phyloP scores from a whole-genome alignment of 2,797 vertebrate species.

The Peromyscus melanophrys region DNA sequence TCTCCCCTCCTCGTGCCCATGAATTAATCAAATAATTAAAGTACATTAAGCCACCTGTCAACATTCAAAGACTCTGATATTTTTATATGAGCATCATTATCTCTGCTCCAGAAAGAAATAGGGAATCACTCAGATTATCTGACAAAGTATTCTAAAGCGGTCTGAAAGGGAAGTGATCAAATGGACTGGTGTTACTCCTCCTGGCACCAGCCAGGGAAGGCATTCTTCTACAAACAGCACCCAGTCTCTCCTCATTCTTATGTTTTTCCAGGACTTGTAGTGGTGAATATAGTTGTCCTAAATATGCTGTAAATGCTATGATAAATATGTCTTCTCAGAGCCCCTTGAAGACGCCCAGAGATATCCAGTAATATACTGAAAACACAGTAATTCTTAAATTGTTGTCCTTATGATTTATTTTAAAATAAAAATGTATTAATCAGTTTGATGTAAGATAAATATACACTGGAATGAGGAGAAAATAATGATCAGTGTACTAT shows the following conservation, averaged over 20 bases:
- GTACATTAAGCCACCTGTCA: constrained; percentile 12
- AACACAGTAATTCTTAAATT: constrained; percentile 33
- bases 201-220: background rate
- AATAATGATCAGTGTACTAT: background rate
- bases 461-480: background rate
- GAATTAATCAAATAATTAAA: background rate
- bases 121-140: background rate
- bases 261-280: background rate
- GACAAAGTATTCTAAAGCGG: background rate
- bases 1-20: background rate
- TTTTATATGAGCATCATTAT: background rate
- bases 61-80: background rate
- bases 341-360: too few species aligned
- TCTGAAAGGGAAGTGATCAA: background rate
- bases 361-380: too few species aligned
- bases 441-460: constrained; percentile 7
- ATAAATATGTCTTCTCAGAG: too few species aligned
- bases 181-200: background rate
- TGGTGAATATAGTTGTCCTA: too few species aligned
- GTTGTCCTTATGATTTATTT: background rate
- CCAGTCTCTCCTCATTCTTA: background rate
- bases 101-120: background rate
- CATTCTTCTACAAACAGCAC: background rate
- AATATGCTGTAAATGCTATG: too few species aligned
- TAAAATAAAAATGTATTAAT: background rate